Evolutionary conservation across 2,888 invertebrate genomes (phyloP).

Genomic region (Rhorus exstirpatorius): DNA sequence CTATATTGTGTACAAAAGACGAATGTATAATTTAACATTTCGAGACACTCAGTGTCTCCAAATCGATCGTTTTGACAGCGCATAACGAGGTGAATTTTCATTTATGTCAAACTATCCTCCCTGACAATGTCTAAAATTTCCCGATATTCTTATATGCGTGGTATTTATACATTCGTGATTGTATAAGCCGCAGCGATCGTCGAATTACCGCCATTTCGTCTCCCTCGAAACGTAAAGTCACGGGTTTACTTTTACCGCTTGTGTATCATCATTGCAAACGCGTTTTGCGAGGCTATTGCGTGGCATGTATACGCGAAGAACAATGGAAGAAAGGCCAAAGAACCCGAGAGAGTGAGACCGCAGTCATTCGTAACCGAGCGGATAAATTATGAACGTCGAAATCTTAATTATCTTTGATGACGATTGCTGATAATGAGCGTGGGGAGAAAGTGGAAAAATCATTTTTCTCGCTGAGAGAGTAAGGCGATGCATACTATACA

Average conservation of each 20-base stretch:
- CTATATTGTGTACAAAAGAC: no score
- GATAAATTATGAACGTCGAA: not conserved
- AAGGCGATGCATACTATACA: no score
- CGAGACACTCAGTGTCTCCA: no score
- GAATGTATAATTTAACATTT: no score
- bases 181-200: not conserved
- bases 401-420: not conserved
- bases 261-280: constrained; percentile 34
- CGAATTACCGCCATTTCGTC: constrained; percentile 15
- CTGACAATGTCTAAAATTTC: no score
- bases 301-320: not conserved
- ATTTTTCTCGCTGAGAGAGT: no score
- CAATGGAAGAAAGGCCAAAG: not conserved
- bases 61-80: no score
- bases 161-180: not conserved
- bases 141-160: no score
- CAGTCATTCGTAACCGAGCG: constrained; percentile 3
- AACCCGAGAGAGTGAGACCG: constrained; percentile 8
- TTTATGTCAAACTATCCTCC: no score
- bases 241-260: not conserved
- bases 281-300: constrained; percentile 37
- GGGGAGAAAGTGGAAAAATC: constrained; percentile 7
- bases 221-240: constrained; percentile 1
- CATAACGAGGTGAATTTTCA: no score
- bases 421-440: not conserved